Evolutionary conservation across 2,888 invertebrate genomes (phyloP).

Genomic region (Thera obeliscata): DNA sequence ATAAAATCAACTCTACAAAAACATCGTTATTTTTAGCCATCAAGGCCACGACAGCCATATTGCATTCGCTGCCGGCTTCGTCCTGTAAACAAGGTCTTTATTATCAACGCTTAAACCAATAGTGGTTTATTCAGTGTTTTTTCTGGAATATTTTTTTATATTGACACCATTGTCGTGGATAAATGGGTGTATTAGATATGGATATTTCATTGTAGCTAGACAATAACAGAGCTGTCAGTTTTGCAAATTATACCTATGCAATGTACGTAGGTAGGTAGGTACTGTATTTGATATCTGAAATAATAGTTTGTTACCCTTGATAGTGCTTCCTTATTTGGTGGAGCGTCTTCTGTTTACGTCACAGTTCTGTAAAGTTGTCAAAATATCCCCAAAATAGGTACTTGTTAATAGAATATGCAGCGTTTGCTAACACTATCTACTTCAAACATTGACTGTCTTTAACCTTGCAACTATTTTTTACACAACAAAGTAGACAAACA

Average conservation of each 20-base stretch:
- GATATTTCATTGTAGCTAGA: neutral
- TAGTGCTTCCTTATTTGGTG: no score
- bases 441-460: neutral
- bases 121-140: conserved; percentile 29
- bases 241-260: neutral
- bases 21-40: conserved; percentile 76
- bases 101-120: conserved; percentile 45
- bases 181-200: neutral
- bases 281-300: neutral
- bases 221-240: neutral
- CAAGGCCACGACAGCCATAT: conserved; percentile 77
- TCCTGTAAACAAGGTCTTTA: conserved; percentile 70
- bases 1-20: conserved; percentile 76
- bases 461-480: no score
- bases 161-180: conserved; percentile 8
- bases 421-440: neutral
- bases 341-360: neutral
- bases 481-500: no score
- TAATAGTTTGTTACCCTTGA: neutral
- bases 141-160: conserved; percentile 21
- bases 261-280: neutral
- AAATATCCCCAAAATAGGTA: neutral
- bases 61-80: conserved; percentile 71
- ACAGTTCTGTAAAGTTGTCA: neutral
- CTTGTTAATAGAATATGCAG: neutral